These are phyloP conservation scores for Drosophila niveifrons DNA, from an alignment of 2,888 invertebrate genomes.

Conservation along the genomic window DNA sequence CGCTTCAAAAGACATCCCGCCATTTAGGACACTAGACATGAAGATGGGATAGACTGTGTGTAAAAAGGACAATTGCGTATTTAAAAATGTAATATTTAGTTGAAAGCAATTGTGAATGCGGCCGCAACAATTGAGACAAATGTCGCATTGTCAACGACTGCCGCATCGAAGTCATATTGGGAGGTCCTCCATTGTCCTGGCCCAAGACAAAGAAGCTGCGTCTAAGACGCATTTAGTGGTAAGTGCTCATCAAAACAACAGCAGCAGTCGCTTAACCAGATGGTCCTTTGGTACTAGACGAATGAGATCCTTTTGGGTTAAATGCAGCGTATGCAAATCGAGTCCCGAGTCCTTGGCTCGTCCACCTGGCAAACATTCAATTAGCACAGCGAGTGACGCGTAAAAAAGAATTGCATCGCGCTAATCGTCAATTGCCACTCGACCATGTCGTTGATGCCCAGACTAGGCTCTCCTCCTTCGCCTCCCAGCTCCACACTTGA, in stretches of 20 bases:
- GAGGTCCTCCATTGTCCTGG: conserved; percentile 64
- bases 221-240: conserved; percentile 66
- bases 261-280: conserved; percentile 21
- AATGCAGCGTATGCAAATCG: conserved; percentile 63
- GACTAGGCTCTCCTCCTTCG: neutral
- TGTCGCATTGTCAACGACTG: conserved; percentile 63
- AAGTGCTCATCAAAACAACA: conserved; percentile 55
- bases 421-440: conserved; percentile 47
- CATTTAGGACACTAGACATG: conserved; percentile 20
- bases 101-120: conserved; percentile 61
- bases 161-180: conserved; percentile 77
- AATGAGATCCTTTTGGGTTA: conserved; percentile 41
- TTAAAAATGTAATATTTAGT: conserved; percentile 70
- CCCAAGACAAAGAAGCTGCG: conserved; percentile 16
- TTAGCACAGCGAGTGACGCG: conserved; percentile 71
- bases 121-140: conserved; percentile 61
- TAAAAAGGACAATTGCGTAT: conserved; percentile 77
- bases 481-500: neutral
- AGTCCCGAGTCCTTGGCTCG: conserved; percentile 39
- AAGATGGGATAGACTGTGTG: conserved; percentile 1
- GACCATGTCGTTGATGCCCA: neutral
- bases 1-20: conserved; percentile 67
- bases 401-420: conserved; percentile 57
- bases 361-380: conserved; percentile 73
- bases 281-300: conserved; percentile 14